Conservation (phyloP, 2,797 vertebrate genomes). For the Crax fasciolata region DNA sequence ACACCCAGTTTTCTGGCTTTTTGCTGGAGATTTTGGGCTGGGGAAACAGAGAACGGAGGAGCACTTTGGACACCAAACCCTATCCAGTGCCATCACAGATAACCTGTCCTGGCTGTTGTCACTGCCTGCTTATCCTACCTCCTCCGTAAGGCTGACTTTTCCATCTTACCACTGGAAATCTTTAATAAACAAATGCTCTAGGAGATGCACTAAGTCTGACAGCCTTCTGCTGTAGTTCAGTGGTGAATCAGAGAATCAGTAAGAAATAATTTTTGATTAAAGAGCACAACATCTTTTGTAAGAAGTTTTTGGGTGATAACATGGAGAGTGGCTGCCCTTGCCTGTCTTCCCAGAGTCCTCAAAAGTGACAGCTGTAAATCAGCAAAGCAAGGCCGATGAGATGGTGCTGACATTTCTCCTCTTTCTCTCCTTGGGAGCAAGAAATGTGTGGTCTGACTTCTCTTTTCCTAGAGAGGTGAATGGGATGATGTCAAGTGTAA, state of each 20-base stretch:
- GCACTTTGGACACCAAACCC: neutral
- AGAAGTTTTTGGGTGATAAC: neutral
- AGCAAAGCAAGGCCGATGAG: neutral
- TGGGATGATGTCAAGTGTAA: neutral
- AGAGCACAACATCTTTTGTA: neutral
- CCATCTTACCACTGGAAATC: neutral
- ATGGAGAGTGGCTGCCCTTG: neutral
- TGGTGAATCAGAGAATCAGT: neutral
- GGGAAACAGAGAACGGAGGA: neutral
- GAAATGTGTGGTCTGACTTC: neutral
- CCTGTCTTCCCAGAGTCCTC: neutral
- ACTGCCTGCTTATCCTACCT: neutral
- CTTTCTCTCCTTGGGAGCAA: neutral
- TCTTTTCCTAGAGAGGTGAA: neutral
- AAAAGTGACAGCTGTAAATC: neutral
- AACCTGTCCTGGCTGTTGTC: neutral
- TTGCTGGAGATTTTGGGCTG: neutral
- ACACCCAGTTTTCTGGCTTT: neutral
- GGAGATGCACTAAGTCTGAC: neutral
- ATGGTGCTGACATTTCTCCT: neutral
- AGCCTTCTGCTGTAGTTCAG: neutral
- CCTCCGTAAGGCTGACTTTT: neutral
- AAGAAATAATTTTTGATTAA: neutral
- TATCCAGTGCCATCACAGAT: neutral
- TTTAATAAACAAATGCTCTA: neutral